Conservation (phyloP, 2,888 invertebrate genomes). For the Heliconius sara region DNA sequence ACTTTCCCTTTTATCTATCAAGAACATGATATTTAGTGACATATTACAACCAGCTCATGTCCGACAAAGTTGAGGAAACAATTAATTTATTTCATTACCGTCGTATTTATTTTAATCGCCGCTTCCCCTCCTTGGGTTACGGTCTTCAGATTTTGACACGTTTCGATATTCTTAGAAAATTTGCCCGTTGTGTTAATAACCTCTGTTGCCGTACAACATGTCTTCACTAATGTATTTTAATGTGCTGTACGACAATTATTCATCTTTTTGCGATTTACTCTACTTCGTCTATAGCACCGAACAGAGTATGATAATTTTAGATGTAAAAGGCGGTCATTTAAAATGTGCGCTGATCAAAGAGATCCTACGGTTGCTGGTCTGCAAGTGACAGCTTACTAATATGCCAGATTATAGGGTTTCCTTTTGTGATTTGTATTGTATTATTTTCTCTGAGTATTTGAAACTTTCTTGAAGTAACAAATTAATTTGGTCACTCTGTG, state of each 20-base stretch:
- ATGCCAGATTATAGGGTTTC: constrained; percentile 65
- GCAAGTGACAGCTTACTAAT: constrained; percentile 75
- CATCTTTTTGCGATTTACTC: constrained; percentile 5
- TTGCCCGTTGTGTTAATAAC: constrained; percentile 67
- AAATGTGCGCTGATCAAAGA: constrained; percentile 74
- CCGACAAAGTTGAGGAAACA: constrained; percentile 53
- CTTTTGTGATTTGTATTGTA: constrained; percentile 35
- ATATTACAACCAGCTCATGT: constrained; percentile 38
- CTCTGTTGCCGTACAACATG: constrained; percentile 51
- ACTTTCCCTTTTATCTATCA: constrained; percentile 46
- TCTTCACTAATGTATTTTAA: constrained; percentile 12
- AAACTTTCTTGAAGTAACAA: background rate
- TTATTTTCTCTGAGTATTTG: background rate
- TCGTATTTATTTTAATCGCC: constrained; percentile 64
- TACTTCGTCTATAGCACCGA: constrained; percentile 3
- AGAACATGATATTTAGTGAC: constrained; percentile 45
- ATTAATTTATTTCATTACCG: constrained; percentile 60
- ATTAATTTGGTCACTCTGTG: background rate
- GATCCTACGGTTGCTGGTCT: constrained; percentile 58
- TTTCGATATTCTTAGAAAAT: constrained; percentile 67
- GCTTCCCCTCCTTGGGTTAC: constrained; percentile 68
- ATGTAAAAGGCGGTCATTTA: constrained; percentile 71
- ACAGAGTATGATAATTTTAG: constrained; percentile 65
- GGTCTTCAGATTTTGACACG: constrained; percentile 65
- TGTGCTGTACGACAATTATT: constrained; percentile 14